Conservation (phyloP, 2,797 vertebrate genomes). For the Crocidura indochinensis region DNA sequence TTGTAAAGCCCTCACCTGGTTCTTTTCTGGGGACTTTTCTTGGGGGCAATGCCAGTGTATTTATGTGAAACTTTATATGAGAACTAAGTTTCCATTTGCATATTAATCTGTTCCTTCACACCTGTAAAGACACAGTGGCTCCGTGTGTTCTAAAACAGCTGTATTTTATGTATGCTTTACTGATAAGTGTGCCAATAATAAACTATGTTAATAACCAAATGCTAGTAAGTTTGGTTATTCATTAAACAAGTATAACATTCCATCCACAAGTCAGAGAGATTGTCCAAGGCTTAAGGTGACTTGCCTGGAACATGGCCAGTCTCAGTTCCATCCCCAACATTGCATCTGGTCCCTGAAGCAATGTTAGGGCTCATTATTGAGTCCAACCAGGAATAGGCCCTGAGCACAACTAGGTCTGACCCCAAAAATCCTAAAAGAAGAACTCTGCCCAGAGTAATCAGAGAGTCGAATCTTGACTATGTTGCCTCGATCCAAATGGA, state of each 20-base stretch:
- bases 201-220: conserved; percentile 95
- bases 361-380: too few species aligned
- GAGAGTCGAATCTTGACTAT: not conserved
- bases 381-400: too few species aligned
- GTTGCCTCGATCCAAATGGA: not conserved
- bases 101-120: conserved; percentile 96
- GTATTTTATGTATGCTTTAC: conserved; percentile 99
- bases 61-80: conserved; percentile 99
- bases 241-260: too few species aligned
- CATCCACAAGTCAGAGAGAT: too few species aligned
- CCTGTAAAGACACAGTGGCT: conserved; percentile 98
- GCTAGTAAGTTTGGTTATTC: conserved; percentile 67
- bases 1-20: conserved; percentile 91
- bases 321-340: too few species aligned
- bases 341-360: too few species aligned
- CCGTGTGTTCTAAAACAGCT: conserved; percentile 97
- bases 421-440: not conserved
- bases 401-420: too few species aligned
- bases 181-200: conserved; percentile 99
- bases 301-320: too few species aligned
- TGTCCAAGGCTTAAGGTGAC: too few species aligned
- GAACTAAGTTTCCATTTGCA: conserved; percentile 96
- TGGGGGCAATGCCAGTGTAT: conserved; percentile 93
- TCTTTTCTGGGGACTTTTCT: conserved; percentile 85
- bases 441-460: not conserved